Base-by-base conservation (phyloP, 2,888 invertebrate genomes). In the Ochropleura leucogaster region DNA sequence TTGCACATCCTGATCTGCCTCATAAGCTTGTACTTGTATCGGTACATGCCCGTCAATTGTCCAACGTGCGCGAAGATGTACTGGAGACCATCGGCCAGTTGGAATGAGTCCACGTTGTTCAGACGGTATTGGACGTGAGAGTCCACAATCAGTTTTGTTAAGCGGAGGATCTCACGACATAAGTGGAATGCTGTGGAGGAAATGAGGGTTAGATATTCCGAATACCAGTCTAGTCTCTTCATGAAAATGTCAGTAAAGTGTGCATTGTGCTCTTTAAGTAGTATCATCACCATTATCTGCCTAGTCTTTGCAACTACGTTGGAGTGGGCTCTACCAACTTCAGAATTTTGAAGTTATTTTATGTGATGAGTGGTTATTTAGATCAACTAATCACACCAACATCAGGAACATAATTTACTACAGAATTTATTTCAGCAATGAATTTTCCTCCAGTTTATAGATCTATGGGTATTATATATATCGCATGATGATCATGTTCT, bases 21-120 rank as follows among this genome's bases (percentile, higher is more conserved):
- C 99, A 99, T 99, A 72, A 99, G 97, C 94, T 99, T 99, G 96
- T 99, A 99, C 91, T 99, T 99, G 97, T 99, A 99, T 47, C 99
- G 97, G 96, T 99, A 99, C 99, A 99, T 99, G 93, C 99, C 99
- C 0, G 99, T 99, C 77, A 99, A 96, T 93, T 99, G 99, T 0
- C 99, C 99, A 12, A 99, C 99, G 91, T 99, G 99, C 0, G 99
- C 99, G 94, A 99, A 99, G 82, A 99, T 99, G 94, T 99, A 99
- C 94, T 99, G 99, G 57, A 99, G 96, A 14, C 99, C 99, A 93
- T 99, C 99, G 9, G 99, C 98, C 86, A 99, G 96, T 97, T 99
- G 99, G 95, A 99, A 99, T 3, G 99, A 99, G 94, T 99, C 99
- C 12, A 99, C 99, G 92, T 99, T 99, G 96, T 99, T 99, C 81